Conservation (phyloP, 2,888 invertebrate genomes). For the Erynnis tages region DNA sequence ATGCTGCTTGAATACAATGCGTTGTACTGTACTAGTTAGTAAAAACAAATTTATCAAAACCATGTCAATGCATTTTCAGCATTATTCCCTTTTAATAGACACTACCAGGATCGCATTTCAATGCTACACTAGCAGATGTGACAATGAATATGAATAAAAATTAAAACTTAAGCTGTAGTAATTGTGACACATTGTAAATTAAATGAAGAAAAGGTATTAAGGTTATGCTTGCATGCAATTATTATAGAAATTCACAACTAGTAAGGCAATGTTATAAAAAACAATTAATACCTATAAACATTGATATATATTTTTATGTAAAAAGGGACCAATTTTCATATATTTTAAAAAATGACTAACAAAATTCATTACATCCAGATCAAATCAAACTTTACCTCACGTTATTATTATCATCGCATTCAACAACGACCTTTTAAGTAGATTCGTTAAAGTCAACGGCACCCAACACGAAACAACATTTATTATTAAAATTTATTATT, state of each 20-base stretch:
- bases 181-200: neutral
- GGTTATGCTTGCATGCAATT: too few relatives aligned
- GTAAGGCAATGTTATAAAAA: too few relatives aligned
- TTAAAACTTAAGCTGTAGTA: neutral
- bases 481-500: conserved; percentile 19
- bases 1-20: conserved; percentile 17
- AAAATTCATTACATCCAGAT: too few relatives aligned
- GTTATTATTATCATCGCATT: too few relatives aligned
- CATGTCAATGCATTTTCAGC: neutral
- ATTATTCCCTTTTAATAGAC: neutral
- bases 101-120: neutral
- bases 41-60: neutral
- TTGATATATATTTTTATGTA: too few relatives aligned
- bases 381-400: too few relatives aligned
- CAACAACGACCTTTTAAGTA: too few relatives aligned
- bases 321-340: too few relatives aligned
- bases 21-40: conserved; percentile 9
- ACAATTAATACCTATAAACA: too few relatives aligned
- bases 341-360: too few relatives aligned
- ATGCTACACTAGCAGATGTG: neutral
- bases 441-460: neutral
- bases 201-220: too few relatives aligned
- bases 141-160: neutral
- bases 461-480: conserved; percentile 7
- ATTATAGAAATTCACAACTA: too few relatives aligned